Conservation (phyloP, 2,113 vertebrate genomes). For the Catharus bicknelli region DNA sequence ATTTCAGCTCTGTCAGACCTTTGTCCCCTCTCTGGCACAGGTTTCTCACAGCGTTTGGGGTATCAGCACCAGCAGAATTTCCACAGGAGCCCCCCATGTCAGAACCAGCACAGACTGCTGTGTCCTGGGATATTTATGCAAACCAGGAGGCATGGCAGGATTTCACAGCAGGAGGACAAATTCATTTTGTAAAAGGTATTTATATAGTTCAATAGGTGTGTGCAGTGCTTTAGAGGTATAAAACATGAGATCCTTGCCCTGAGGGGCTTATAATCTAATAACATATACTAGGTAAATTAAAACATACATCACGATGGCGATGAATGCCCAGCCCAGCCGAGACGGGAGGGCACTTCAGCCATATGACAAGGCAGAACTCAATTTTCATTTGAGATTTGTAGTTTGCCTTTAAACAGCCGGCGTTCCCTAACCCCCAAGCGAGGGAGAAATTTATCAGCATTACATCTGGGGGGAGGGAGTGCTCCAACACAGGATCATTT, state of each 20-base stretch:
- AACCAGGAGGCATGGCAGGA: conserved; percentile 54
- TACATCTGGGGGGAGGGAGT: conserved; percentile 56
- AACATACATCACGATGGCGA: conserved; percentile 51
- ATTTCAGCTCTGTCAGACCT: not conserved
- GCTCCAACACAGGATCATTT: conserved; percentile 56
- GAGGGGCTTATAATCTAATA: conserved; percentile 66
- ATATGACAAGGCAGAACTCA: conserved; percentile 68
- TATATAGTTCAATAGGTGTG: conserved; percentile 67
- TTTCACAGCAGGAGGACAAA: conserved; percentile 70
- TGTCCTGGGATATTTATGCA: conserved; percentile 50
- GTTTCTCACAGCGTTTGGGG: not conserved
- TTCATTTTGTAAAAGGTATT: conserved; percentile 70
- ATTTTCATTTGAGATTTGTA: conserved; percentile 68
- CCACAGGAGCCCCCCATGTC: not conserved
- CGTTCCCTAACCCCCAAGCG: conserved; percentile 43
- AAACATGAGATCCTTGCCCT: conserved; percentile 62
- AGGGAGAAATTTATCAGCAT: conserved; percentile 62
- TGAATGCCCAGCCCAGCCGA: conserved; percentile 53
- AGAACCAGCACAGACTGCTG: not conserved
- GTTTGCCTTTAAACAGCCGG: conserved; percentile 62
- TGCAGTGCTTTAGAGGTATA: conserved; percentile 62
- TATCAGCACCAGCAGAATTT: not conserved
- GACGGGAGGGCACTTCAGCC: conserved; percentile 50
- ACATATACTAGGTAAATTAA: conserved; percentile 69
- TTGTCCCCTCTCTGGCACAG: not conserved